Percentiles rank a stretch among this genome's conserved stretches.
phyloP scores from a whole-genome alignment of 2,113 vertebrate genomes.

The Turdus rufiventris region DNA sequence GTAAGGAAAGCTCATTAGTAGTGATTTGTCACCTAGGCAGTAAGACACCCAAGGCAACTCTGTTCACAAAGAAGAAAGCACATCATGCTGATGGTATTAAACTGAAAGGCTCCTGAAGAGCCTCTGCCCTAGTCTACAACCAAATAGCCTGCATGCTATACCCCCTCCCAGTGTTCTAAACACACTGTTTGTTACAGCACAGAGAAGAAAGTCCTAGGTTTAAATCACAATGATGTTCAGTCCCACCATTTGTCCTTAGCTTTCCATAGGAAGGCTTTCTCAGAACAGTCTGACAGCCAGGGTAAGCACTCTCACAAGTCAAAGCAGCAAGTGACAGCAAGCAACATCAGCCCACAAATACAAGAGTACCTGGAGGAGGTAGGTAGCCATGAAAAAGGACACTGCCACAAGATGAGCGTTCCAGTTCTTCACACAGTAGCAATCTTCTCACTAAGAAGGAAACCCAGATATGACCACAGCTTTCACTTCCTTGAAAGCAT shows the following conservation, averaged over 20 bases:
- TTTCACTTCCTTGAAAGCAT: neutral
- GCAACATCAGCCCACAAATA: neutral
- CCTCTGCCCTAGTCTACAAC: neutral
- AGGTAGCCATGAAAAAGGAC: slow-evolving; percentile 97
- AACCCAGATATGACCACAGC: neutral
- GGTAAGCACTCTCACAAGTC: neutral
- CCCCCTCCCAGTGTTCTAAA: neutral
- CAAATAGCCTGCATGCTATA: neutral
- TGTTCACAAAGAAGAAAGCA: neutral
- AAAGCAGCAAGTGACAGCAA: neutral
- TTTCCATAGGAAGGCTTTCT: neutral
- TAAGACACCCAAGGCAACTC: neutral
- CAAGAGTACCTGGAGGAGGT: slow-evolving; percentile 86
- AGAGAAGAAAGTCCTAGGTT: neutral
- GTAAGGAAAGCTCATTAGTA: neutral
- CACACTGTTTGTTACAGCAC: neutral
- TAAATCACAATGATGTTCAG: neutral
- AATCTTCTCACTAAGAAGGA: slow-evolving; percentile 83
- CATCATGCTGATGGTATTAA: neutral
- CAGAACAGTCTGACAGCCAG: neutral
- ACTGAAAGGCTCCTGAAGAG: neutral
- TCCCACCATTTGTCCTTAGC: neutral
- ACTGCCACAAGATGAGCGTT: slow-evolving; percentile 95
- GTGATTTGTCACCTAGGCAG: neutral
- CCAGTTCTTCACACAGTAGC: slow-evolving; percentile 93